Percentiles rank a stretch among this genome's conserved stretches.
These are phyloP conservation scores for Varroa destructor DNA, from an alignment of 1,140 invertebrate genomes.

Conservation along the genomic window DNA sequence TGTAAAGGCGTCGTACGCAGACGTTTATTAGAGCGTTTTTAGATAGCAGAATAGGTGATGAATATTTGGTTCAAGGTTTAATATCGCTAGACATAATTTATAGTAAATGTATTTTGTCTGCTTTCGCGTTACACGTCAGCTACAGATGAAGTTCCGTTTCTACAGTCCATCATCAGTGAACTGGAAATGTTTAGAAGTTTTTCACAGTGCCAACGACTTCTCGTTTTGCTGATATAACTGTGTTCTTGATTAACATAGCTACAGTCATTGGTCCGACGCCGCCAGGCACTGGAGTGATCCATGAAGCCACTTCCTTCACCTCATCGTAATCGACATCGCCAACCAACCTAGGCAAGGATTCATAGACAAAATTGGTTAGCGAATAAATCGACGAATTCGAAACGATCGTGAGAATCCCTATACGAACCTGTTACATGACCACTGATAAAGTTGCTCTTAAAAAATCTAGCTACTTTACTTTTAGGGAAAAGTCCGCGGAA, in stretches of 20 bases:
- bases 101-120: too few relatives aligned
- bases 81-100: too few relatives aligned
- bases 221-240: constrained; percentile 58
- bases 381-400: constrained; percentile 15
- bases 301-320: constrained; percentile 56
- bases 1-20: too few relatives aligned
- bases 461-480: too few relatives aligned
- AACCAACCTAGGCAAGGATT: constrained; percentile 53
- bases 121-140: too few relatives aligned
- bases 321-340: constrained; percentile 86
- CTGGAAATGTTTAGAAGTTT: neutral
- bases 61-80: too few relatives aligned
- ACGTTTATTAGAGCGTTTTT: too few relatives aligned
- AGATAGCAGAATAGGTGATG: too few relatives aligned
- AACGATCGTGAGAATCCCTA: constrained; percentile 6
- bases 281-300: constrained; percentile 88
- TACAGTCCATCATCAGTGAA: neutral
- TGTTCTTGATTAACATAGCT: constrained; percentile 93
- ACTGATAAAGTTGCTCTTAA: neutral
- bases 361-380: constrained; percentile 37
- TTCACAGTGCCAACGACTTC: constrained; percentile 12
- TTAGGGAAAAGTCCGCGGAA: too few relatives aligned
- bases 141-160: too few relatives aligned
- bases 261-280: constrained; percentile 98
- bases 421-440: neutral